A percentile compares a stretch with the other conserved stretches of the same genome.
These are phyloP conservation scores for Leistus spinibarbis DNA, from an alignment of 2,888 invertebrate genomes.

Conservation along the genomic window DNA sequence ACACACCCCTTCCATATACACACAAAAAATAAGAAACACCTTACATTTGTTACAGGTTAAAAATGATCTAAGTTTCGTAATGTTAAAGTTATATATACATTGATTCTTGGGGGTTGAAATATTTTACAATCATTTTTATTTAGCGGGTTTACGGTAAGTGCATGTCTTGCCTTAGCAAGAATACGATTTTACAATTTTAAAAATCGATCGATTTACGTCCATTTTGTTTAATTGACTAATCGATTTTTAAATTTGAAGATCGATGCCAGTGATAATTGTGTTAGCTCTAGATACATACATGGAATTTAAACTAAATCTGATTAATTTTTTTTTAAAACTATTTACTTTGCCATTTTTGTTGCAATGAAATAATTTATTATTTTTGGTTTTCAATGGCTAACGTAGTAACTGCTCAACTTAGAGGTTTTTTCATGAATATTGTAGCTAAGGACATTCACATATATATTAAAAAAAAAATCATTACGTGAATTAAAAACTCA, in stretches of 20 bases:
- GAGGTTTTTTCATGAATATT: too few species aligned
- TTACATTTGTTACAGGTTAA: background rate
- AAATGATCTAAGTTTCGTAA: background rate
- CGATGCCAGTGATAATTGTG: background rate
- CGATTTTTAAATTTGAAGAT: too few species aligned
- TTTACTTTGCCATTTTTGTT: background rate
- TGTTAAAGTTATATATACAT: background rate
- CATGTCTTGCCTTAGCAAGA: too few species aligned
- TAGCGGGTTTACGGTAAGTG: background rate
- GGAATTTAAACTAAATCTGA: background rate
- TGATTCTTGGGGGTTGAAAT: background rate
- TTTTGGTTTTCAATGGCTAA: background rate
- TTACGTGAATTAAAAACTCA: too few species aligned
- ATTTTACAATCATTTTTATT: background rate
- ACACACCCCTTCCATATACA: too few species aligned
- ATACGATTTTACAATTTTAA: too few species aligned
- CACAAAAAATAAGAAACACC: too few species aligned
- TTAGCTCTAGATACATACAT: background rate
- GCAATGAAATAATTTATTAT: background rate
- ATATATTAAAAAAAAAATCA: too few species aligned
- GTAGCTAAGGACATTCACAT: too few species aligned
- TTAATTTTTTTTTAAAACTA: background rate
- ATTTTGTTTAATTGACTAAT: too few species aligned
- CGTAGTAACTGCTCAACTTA: background rate
- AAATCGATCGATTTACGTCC: too few species aligned